These are phyloP conservation scores for Pangasianodon hypophthalmus DNA, from an alignment of 2,113 vertebrate species.

Conservation along the genomic window DNA sequence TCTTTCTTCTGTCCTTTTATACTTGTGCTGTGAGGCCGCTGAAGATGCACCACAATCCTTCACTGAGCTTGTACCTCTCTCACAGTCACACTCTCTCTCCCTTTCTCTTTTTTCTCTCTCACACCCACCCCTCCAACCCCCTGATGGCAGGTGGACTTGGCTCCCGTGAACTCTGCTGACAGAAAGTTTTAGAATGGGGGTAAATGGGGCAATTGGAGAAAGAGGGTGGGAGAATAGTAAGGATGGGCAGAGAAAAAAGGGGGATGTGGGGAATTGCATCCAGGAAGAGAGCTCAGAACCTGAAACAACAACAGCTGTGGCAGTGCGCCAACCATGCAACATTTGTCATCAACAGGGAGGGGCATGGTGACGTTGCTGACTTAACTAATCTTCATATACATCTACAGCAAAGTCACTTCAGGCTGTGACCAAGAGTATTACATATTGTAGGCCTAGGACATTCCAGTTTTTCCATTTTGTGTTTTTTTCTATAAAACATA, in stretches of 20 bases:
- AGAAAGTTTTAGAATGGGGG: constrained; percentile 37
- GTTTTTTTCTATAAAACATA: no score
- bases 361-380: constrained; percentile 54
- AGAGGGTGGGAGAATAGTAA: constrained; percentile 45
- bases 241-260: constrained; percentile 43
- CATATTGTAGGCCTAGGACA: neutral
- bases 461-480: no score
- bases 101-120: constrained; percentile 38
- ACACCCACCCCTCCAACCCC: constrained; percentile 41
- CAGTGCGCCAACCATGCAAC: constrained; percentile 63
- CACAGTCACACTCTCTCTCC: constrained; percentile 59
- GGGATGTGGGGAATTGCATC: constrained; percentile 31
- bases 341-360: constrained; percentile 68
- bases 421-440: neutral
- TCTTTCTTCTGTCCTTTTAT: constrained; percentile 43
- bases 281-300: constrained; percentile 59
- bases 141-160: constrained; percentile 69
- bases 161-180: constrained; percentile 35
- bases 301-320: constrained; percentile 78
- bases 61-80: constrained; percentile 27
- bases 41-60: constrained; percentile 35
- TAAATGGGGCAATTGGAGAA: constrained; percentile 20
- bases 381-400: neutral
- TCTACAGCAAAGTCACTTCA: constrained; percentile 3
- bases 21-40: constrained; percentile 23